Base-by-base conservation (phyloP, 2,797 vertebrate genomes). In the Spea hammondii region DNA sequence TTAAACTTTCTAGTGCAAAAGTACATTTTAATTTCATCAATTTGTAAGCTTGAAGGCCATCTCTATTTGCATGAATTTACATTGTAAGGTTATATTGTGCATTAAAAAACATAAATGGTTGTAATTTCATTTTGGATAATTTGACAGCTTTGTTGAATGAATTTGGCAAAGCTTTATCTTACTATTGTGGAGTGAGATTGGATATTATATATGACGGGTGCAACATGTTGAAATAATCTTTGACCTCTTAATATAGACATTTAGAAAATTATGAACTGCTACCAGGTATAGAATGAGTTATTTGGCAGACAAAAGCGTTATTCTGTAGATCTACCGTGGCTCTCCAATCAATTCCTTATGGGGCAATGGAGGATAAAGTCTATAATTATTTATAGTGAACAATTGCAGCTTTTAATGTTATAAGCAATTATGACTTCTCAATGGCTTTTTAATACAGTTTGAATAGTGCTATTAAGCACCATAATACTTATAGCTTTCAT, bases 321-420 rank as follows among this genome's bases (percentile, higher is more conserved):
- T 69, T 50, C 14, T 51, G 10, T 51, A 13, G 47, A 68, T 46
- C 12, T 68, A 68, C 70, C 55, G 8, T 60, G 47, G 65, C 62
- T 74, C 71, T 79, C 64, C 65, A 51, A 67, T 79, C 65, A 79
- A 66, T 79, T 51, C 65, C 54, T 79, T 74, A 74, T 68, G 70
- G 73, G 71, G 12, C 77, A 79, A 69, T 59, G 47, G 65, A 79
- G 77, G 71, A 79, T 79, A 68, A 57, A 69, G 50, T 79, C 65
- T 74, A 79, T 74, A 72, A 60, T 79, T 79, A 79, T 79, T 79
- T 79, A 79, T 74, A 74, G 54, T 9, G 72, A 74, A 74, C 71
- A 72, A 74, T 79, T 69, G 71, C 71, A 51, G 57, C 65, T 73
- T 49, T 72, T 79, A 79, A 79, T 79, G 71, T 46, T 14, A n/a